phyloP scores from a whole-genome alignment of 2,888 invertebrate species.

The Zaprionus bogoriensis region DNA sequence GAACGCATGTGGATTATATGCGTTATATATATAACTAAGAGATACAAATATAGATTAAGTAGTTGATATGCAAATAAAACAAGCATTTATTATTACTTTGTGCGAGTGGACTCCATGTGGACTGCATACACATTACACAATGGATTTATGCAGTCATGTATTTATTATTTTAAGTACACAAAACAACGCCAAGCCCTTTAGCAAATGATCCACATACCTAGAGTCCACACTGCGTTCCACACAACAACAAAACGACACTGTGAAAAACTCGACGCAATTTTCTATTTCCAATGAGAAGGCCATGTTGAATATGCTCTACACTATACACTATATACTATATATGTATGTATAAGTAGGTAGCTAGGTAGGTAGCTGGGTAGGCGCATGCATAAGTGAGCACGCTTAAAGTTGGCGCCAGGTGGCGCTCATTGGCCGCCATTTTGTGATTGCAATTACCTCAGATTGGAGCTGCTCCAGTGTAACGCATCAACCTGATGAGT shows the following conservation, averaged over 20 bases:
- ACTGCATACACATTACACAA: no score
- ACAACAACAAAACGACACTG: background rate
- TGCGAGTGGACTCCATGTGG: no score
- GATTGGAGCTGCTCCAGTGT: conserved; percentile 33
- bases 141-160: no score
- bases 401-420: conserved; percentile 38
- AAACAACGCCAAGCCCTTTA: no score
- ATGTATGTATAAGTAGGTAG: background rate
- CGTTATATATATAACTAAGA: no score
- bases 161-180: no score
- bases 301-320: conserved; percentile 1
- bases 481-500: conserved; percentile 52
- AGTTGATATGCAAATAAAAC: no score
- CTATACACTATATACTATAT: no score
- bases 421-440: conserved; percentile 54
- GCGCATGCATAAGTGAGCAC: conserved; percentile 3
- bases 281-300: conserved; percentile 4
- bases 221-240: background rate
- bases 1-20: background rate
- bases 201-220: no score
- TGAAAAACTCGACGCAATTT: background rate
- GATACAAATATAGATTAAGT: no score
- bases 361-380: background rate
- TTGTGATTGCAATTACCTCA: conserved; percentile 44
- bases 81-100: no score